Conservation (phyloP, 2,113 vertebrate genomes). For the Todiramphus chloris region DNA sequence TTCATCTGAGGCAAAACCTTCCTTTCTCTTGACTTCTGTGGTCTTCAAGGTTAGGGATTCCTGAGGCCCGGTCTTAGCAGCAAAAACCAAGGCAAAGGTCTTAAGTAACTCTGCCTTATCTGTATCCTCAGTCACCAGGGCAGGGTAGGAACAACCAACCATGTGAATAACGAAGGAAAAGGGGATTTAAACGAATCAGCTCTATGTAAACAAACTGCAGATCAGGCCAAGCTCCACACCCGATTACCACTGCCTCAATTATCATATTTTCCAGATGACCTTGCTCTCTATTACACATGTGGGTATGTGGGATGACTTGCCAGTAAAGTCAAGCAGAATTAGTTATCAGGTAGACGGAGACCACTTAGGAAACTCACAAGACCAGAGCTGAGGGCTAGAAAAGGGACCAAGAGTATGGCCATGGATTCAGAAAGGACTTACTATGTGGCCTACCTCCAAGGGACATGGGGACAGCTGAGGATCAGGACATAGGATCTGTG, state of each 20-base stretch:
- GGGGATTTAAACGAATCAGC: neutral
- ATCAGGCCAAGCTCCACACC: neutral
- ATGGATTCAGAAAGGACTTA: neutral
- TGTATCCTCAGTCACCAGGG: too few relatives aligned
- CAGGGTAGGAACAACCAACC: fast-evolving
- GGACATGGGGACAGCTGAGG: fast-evolving
- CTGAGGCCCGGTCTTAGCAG: too few relatives aligned
- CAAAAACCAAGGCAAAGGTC: too few relatives aligned
- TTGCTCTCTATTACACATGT: neutral
- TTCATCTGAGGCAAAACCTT: too few relatives aligned
- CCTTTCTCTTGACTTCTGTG: too few relatives aligned
- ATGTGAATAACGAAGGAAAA: neutral
- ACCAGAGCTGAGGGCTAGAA: neutral
- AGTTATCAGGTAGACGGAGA: neutral
- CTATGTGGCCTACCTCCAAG: fast-evolving
- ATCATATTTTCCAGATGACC: neutral
- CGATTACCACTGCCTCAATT: fast-evolving
- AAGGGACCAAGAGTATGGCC: neutral
- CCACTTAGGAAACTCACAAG: neutral
- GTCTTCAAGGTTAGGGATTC: too few relatives aligned
- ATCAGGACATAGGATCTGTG: neutral
- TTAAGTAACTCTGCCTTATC: too few relatives aligned
- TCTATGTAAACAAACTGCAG: neutral
- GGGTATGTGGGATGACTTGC: neutral
- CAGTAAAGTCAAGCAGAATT: neutral